Evolutionary conservation across 2,797 vertebrate species (phyloP).

Genomic region (Chelidonichthys spinosus): DNA sequence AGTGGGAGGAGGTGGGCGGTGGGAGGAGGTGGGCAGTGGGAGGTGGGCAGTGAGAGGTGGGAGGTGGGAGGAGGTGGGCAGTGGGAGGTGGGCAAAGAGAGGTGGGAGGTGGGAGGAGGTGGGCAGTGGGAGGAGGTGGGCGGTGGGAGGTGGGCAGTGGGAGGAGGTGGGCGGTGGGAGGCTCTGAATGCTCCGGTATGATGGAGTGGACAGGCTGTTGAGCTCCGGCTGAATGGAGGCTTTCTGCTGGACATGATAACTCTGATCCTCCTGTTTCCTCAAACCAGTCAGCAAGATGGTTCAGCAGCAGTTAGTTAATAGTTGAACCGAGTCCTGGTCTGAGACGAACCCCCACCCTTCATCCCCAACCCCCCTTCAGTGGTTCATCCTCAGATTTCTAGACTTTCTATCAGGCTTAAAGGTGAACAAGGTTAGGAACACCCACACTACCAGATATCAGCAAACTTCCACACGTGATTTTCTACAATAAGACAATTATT

Average conservation of each 20-base stretch:
- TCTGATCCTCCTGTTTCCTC: conserved; percentile 86
- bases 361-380: too few relatives aligned
- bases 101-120: conserved; percentile 69
- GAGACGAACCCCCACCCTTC: conserved; percentile 20
- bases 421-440: too few relatives aligned
- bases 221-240: conserved; percentile 76
- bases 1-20: conserved; percentile 72
- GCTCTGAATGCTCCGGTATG: conserved; percentile 76
- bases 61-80: conserved; percentile 31
- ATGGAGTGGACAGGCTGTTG: conserved; percentile 87
- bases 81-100: conserved; percentile 59
- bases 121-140: conserved; percentile 68
- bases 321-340: conserved; percentile 76
- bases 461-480: too few relatives aligned
- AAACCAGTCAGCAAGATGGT: conserved; percentile 89
- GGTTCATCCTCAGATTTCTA: neutral
- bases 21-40: conserved; percentile 52
- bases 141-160: conserved; percentile 78
- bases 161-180: neutral
- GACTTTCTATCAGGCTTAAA: too few relatives aligned
- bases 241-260: conserved; percentile 86
- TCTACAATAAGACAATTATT: too few relatives aligned
- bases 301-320: conserved; percentile 84
- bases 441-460: too few relatives aligned
- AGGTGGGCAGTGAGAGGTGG: conserved; percentile 55